Percentiles rank a stretch among this genome's conserved stretches.
These are phyloP conservation scores for Ornithoptera priamus DNA, from an alignment of 2,888 invertebrate genomes.

Conservation along the genomic window DNA sequence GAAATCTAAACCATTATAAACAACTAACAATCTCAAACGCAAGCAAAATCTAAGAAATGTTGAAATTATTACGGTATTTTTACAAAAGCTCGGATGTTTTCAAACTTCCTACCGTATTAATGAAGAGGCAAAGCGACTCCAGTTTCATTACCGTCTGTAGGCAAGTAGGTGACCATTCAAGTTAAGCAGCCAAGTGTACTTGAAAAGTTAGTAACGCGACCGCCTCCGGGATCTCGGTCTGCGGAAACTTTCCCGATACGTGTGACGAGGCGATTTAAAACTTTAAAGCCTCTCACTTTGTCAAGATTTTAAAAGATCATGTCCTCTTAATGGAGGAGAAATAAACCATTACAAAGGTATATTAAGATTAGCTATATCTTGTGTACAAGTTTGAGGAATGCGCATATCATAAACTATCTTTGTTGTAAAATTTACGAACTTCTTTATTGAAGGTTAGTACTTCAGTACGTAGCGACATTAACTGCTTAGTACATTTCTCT, in stretches of 20 bases:
- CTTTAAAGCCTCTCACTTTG: conserved; percentile 31
- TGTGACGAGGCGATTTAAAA: conserved; percentile 41
- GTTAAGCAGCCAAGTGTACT: conserved; percentile 48
- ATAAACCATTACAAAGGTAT: not conserved
- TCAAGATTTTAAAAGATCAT: conserved; percentile 17
- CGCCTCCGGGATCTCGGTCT: conserved; percentile 36
- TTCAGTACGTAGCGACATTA: conserved; percentile 8
- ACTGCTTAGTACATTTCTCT: conserved; percentile 40
- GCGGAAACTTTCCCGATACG: conserved; percentile 40
- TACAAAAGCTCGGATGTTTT: conserved; percentile 13
- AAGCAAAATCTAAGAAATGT: not conserved
- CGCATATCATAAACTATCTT: too few relatives aligned
- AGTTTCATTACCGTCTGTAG: conserved; percentile 39
- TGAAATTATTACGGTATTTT: conserved; percentile 1
- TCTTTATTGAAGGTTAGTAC: conserved; percentile 12
- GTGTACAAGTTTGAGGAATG: too few relatives aligned
- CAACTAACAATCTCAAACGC: not conserved
- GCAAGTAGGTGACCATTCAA: conserved; percentile 42
- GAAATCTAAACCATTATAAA: not conserved
- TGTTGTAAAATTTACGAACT: not conserved
- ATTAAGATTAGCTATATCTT: too few relatives aligned
- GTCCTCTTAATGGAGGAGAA: not conserved
- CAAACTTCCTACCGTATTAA: conserved; percentile 21
- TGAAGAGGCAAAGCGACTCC: conserved; percentile 38
- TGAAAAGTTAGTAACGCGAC: conserved; percentile 46